Percentiles rank a stretch among this genome's conserved stretches.
phyloP scores from a whole-genome alignment of 2,113 vertebrate species.

The Phalacrocorax carbo region DNA sequence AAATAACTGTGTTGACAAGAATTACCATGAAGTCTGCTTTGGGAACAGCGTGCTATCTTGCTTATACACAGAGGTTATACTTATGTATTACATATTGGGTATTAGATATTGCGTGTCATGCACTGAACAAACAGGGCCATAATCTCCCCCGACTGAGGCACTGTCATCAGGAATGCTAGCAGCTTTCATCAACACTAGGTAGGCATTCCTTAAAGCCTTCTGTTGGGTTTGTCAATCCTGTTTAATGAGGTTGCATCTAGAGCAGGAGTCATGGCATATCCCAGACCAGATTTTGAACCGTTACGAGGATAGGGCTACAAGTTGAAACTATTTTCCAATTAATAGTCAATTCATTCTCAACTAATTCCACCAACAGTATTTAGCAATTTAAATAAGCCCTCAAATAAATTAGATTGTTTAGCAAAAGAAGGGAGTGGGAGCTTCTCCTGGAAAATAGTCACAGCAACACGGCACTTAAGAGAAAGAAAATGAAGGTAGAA shows the following conservation, averaged over 20 bases:
- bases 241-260: background rate
- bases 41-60: background rate
- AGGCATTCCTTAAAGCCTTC: background rate
- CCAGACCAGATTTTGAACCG: background rate
- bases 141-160: background rate
- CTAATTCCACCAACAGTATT: background rate
- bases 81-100: background rate
- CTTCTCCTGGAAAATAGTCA: background rate
- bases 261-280: background rate
- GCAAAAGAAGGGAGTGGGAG: background rate
- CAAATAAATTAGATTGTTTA: slow-evolving; percentile 4
- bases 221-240: background rate
- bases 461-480: background rate
- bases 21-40: background rate
- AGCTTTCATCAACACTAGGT: background rate
- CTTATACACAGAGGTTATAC: background rate
- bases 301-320: background rate
- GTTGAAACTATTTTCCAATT: slow-evolving; percentile 1
- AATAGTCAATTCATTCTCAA: background rate
- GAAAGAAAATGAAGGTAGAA: background rate
- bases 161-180: background rate
- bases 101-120: background rate
- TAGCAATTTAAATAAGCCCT: slow-evolving; percentile 16
- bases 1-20: background rate
- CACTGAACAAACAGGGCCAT: background rate